Evolutionary conservation across 2,888 invertebrate genomes (phyloP).

Genomic region (Malthinus seriepunctatus): DNA sequence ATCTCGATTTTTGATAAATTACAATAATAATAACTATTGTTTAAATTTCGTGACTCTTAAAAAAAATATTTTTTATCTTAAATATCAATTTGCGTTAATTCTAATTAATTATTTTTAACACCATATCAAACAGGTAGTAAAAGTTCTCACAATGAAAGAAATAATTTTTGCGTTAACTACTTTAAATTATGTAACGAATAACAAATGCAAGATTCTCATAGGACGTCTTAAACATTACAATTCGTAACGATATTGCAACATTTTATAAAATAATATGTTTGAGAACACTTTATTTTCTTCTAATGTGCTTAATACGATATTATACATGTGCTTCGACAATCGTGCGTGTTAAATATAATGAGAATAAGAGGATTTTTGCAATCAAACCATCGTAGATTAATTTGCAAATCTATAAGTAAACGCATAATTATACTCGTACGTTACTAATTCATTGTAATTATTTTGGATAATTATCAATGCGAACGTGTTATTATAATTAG

Average conservation of each 20-base stretch:
- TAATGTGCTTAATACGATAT: not conserved
- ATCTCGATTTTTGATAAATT: too few relatives aligned
- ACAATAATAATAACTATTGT: too few relatives aligned
- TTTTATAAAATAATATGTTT: slow-evolving; percentile 13
- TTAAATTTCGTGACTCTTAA: too few relatives aligned
- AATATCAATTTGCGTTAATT: not conserved
- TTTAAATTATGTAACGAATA: slow-evolving; percentile 7
- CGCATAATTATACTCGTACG: too few relatives aligned
- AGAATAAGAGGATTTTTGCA: too few relatives aligned
- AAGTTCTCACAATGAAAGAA: slow-evolving; percentile 3
- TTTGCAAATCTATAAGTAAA: too few relatives aligned
- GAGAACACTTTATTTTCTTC: slow-evolving; percentile 15
- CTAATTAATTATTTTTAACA: not conserved
- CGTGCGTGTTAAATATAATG: slow-evolving; percentile 9
- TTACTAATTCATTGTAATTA: too few relatives aligned
- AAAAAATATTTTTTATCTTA: not conserved
- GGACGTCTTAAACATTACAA: slow-evolving; percentile 18
- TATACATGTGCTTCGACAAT: slow-evolving; percentile 6
- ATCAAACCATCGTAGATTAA: too few relatives aligned
- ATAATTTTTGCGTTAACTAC: slow-evolving; percentile 8
- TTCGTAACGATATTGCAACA: slow-evolving; percentile 20
- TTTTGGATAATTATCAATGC: too few relatives aligned
- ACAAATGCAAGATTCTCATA: slow-evolving; percentile 18
- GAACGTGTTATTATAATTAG: too few relatives aligned
- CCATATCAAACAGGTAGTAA: not conserved